Evolutionary conservation across 2,888 invertebrate species (phyloP).

Genomic region (Amaurobius ferox): DNA sequence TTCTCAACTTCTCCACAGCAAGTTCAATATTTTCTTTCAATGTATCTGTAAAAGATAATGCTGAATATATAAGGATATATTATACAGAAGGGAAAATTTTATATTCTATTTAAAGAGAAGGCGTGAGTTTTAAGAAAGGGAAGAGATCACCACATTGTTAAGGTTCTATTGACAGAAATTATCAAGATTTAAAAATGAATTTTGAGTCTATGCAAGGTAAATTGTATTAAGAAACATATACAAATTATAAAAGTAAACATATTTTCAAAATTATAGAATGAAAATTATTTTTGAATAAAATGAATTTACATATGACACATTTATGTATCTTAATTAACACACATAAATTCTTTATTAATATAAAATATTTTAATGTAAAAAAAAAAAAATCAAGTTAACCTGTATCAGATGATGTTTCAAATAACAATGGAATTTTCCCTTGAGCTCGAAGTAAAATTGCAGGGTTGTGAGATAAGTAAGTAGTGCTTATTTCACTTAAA

Average conservation of each 20-base stretch:
- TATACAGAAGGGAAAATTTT: no score
- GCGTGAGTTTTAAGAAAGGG: no score
- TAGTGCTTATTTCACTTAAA: slow-evolving; percentile 30
- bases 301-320: background rate
- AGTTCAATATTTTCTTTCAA: slow-evolving; percentile 58
- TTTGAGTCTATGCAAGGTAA: no score
- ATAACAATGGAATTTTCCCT: slow-evolving; percentile 38
- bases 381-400: slow-evolving; percentile 40
- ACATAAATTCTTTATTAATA: no score
- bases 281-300: background rate
- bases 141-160: no score
- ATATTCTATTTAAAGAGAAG: no score
- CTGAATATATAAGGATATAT: no score
- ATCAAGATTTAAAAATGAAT: no score
- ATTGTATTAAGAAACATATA: background rate
- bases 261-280: background rate
- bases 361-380: background rate
- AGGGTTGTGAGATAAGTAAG: slow-evolving; percentile 10
- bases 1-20: slow-evolving; percentile 35
- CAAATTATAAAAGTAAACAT: background rate
- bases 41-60: slow-evolving; percentile 22
- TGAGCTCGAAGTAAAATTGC: slow-evolving; percentile 39
- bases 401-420: slow-evolving; percentile 45
- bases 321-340: background rate
- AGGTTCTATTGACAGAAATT: no score